These are phyloP conservation scores for Montipora capricornis DNA, from an alignment of 64 coral and sea anemone genomes.

Conservation along the genomic window DNA sequence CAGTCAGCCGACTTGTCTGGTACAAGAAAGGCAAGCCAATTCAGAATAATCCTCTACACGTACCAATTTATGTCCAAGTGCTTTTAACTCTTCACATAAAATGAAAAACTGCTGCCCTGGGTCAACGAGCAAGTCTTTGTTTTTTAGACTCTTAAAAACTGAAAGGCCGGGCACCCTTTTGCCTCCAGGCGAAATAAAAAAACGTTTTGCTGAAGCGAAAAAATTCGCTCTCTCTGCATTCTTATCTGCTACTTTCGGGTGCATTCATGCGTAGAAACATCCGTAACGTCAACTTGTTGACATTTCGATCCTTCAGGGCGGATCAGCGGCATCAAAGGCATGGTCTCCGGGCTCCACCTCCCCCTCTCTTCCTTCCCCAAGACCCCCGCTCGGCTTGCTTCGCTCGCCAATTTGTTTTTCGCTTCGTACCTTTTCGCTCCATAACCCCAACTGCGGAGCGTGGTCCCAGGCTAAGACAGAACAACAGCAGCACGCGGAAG, in stretches of 20 bases:
- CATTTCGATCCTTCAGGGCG: background rate
- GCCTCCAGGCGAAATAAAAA: background rate
- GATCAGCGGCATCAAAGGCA: background rate
- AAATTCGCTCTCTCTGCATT: background rate
- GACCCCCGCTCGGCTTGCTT: background rate
- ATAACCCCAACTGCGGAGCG: no score
- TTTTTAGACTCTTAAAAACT: background rate
- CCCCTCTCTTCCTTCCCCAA: background rate
- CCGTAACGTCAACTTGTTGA: background rate
- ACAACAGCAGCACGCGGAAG: no score
- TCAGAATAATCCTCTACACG: background rate
- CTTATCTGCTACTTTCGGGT: background rate
- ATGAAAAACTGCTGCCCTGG: background rate
- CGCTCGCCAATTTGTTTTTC: no score
- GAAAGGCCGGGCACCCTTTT: background rate
- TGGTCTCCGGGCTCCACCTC: background rate
- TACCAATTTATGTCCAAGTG: background rate
- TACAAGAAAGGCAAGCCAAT: background rate
- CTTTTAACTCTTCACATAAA: background rate
- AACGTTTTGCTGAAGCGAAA: background rate
- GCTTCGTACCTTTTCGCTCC: no score
- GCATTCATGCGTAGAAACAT: background rate
- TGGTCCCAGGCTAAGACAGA: no score
- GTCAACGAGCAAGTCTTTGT: background rate
- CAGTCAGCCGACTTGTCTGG: background rate